Conservation (phyloP, 1,140 invertebrate species). For the Aphelenchoides fujianensis region DNA sequence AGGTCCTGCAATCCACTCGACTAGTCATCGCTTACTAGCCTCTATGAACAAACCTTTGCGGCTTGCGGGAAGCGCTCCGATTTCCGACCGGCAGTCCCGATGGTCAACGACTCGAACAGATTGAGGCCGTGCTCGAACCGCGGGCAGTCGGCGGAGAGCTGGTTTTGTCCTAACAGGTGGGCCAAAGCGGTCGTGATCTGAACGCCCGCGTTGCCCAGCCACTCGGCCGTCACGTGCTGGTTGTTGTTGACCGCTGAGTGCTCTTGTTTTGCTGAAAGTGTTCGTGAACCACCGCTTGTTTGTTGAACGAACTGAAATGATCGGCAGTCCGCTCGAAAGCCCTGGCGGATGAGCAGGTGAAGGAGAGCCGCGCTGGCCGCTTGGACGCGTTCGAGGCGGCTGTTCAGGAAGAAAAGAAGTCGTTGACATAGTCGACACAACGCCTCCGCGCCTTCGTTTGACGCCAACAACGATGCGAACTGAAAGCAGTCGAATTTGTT, state of each 20-base stretch:
- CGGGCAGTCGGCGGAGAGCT: slow-evolving; percentile 31
- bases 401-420: slow-evolving; percentile 39
- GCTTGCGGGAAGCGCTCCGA: slow-evolving; percentile 4
- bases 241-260: too few relatives aligned
- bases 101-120: slow-evolving; percentile 46
- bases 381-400: slow-evolving; percentile 50
- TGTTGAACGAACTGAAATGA: neutral
- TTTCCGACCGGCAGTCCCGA: neutral
- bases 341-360: slow-evolving; percentile 53
- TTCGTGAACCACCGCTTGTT: neutral
- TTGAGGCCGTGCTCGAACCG: slow-evolving; percentile 50
- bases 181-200: slow-evolving; percentile 57
- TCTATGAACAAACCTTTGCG: neutral
- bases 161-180: slow-evolving; percentile 48
- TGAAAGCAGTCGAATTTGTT: slow-evolving; percentile 49
- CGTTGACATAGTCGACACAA: slow-evolving; percentile 5
- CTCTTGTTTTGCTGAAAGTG: too few relatives aligned
- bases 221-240: slow-evolving; percentile 11
- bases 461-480: slow-evolving; percentile 54
- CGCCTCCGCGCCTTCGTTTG: slow-evolving; percentile 18
- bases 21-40: neutral
- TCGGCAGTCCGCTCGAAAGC: slow-evolving; percentile 47
- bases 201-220: slow-evolving; percentile 43
- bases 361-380: slow-evolving; percentile 54
- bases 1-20: slow-evolving; percentile 86